Evolutionary conservation across 2,888 invertebrate genomes (phyloP).

Genomic region (Villa cingulata): DNA sequence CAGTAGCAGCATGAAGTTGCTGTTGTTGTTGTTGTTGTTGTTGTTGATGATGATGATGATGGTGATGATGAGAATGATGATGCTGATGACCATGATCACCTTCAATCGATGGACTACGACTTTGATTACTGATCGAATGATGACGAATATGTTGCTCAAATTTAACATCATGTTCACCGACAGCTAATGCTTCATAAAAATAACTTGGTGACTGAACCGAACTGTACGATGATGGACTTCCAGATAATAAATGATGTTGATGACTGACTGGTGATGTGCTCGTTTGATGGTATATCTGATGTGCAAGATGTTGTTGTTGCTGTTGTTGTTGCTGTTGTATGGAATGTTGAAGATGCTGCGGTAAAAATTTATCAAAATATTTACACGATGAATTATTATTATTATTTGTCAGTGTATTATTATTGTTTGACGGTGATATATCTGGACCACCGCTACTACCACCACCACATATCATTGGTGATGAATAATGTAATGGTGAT

Average conservation of each 20-base stretch:
- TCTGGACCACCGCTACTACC: slow-evolving; percentile 10
- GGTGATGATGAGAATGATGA: slow-evolving; percentile 19
- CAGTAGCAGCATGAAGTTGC: slow-evolving; percentile 11
- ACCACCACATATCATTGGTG: slow-evolving; percentile 13
- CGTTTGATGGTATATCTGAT: slow-evolving; percentile 13
- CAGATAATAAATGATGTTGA: slow-evolving; percentile 1
- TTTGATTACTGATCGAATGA: slow-evolving; percentile 10
- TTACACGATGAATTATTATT: slow-evolving; percentile 16
- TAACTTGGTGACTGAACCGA: slow-evolving; percentile 18
- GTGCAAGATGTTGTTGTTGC: slow-evolving; percentile 12
- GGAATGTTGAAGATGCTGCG: slow-evolving; percentile 8
- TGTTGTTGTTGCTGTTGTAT: slow-evolving; percentile 15
- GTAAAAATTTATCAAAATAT: slow-evolving; percentile 10
- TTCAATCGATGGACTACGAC: slow-evolving; percentile 30
- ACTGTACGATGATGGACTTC: slow-evolving; percentile 16
- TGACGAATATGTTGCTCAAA: slow-evolving; percentile 13
- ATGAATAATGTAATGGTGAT: slow-evolving; percentile 22
- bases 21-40: slow-evolving; percentile 10
- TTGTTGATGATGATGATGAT: slow-evolving; percentile 16
- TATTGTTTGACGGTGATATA: slow-evolving; percentile 7
- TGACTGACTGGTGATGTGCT: slow-evolving; percentile 8
- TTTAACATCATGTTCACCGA: slow-evolving; percentile 16
- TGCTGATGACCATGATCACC: slow-evolving; percentile 17
- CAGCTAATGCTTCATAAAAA: slow-evolving; percentile 15
- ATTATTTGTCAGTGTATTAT: slow-evolving; percentile 12